A percentile compares a stretch with the other conserved stretches of the same genome.
These are phyloP conservation scores for Pocillopora verrucosa DNA, from an alignment of 64 coral and sea anemone species.

Conservation along the genomic window DNA sequence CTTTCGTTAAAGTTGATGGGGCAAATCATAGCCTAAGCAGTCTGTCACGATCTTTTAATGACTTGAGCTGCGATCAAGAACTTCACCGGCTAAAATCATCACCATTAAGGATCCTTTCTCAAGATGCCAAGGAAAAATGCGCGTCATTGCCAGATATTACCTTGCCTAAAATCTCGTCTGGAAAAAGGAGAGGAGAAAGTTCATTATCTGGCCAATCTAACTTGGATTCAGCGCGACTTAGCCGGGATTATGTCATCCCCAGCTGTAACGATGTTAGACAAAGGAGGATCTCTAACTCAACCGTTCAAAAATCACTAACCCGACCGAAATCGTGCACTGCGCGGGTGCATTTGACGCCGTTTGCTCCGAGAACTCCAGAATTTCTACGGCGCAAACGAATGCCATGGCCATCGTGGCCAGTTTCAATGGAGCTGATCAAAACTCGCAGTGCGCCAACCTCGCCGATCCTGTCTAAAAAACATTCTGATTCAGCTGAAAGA, in stretches of 20 bases:
- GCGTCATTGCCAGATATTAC: neutral
- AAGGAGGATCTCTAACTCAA: neutral
- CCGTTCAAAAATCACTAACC: neutral
- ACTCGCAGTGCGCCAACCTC: neutral
- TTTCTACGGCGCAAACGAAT: neutral
- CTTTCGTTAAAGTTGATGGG: neutral
- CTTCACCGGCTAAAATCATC: neutral
- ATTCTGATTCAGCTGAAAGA: too few species aligned
- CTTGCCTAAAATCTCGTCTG: neutral
- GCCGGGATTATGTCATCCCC: too few species aligned
- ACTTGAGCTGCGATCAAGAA: neutral
- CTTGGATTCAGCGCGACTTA: neutral
- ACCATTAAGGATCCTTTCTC: neutral
- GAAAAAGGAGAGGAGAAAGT: neutral
- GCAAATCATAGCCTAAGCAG: neutral
- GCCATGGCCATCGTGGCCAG: neutral
- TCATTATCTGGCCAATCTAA: neutral
- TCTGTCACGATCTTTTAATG: constrained; percentile 20
- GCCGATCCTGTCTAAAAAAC: neutral
- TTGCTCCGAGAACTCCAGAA: neutral
- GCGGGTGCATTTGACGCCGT: neutral
- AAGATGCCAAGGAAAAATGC: neutral
- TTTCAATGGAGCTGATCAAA: neutral
- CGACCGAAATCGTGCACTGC: constrained; percentile 1
- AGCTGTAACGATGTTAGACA: neutral